Percentiles rank a stretch among this genome's conserved stretches.
These are phyloP conservation scores for Agapornis roseicollis DNA, from an alignment of 2,113 vertebrate genomes.

Conservation along the genomic window DNA sequence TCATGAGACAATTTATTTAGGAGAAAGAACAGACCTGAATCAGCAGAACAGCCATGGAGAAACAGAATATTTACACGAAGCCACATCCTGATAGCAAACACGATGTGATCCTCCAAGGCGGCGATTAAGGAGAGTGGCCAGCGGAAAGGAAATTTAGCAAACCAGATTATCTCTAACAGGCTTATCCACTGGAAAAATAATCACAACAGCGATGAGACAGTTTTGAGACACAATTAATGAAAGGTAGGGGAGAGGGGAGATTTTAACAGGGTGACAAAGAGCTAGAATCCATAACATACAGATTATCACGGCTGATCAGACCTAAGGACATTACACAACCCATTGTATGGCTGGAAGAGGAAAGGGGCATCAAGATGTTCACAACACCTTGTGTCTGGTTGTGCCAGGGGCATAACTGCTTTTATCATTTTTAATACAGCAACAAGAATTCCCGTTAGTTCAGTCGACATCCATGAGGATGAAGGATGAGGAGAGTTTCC, in stretches of 20 bases:
- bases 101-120: neutral
- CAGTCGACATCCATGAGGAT: neutral
- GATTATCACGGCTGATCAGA: neutral
- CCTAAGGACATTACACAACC: neutral
- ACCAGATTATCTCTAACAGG: slow-evolving; percentile 68
- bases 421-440: neutral
- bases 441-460: neutral
- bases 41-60: neutral
- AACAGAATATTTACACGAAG: neutral
- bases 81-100: slow-evolving; percentile 25
- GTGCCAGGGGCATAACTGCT: neutral
- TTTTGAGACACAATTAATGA: slow-evolving; percentile 47
- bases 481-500: neutral
- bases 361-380: neutral
- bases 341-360: neutral
- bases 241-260: neutral
- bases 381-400: neutral
- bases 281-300: neutral
- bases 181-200: slow-evolving; percentile 49
- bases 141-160: slow-evolving; percentile 62
- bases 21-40: neutral
- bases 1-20: neutral
- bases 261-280: slow-evolving; percentile 26
- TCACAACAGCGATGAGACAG: neutral
- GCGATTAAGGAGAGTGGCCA: slow-evolving; percentile 33